Conservation (phyloP, 35 echinoderm and acorn worm species). For the Heliocidaris erythrogramma region DNA sequence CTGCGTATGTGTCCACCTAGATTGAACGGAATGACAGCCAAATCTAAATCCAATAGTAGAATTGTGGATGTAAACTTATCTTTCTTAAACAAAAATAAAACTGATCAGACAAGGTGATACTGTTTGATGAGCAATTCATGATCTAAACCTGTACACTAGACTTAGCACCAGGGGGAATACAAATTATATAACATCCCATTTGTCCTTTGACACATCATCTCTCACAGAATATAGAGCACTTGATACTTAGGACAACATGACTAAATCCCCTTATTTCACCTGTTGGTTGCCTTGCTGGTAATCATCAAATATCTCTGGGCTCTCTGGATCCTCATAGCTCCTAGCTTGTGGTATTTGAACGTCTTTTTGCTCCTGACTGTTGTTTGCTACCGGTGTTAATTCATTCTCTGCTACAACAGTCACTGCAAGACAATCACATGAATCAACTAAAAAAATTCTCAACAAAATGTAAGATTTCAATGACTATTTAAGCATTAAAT, state of each 20-base stretch:
- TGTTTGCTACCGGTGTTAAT: neutral
- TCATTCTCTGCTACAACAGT: neutral
- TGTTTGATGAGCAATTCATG: too few species aligned
- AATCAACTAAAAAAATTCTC: too few species aligned
- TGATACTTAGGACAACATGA: neutral
- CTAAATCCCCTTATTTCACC: neutral
- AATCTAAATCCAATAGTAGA: neutral
- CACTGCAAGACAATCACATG: neutral
- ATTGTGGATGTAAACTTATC: too few species aligned
- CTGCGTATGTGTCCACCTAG: neutral
- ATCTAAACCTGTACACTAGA: too few species aligned
- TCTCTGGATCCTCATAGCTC: neutral
- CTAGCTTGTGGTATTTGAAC: neutral
- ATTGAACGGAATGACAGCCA: neutral
- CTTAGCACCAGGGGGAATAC: too few species aligned
- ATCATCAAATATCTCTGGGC: conserved; percentile 5
- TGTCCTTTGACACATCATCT: neutral
- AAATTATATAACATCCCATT: too few species aligned
- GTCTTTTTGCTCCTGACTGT: neutral
- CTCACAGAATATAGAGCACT: neutral
- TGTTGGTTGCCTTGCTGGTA: neutral
- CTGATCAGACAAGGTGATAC: too few species aligned
- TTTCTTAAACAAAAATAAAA: too few species aligned
- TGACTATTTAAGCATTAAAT: too few species aligned
- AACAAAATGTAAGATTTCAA: too few species aligned